Base-by-base conservation (phyloP, 2,113 vertebrate species). In the Siphamia tubifer region DNA sequence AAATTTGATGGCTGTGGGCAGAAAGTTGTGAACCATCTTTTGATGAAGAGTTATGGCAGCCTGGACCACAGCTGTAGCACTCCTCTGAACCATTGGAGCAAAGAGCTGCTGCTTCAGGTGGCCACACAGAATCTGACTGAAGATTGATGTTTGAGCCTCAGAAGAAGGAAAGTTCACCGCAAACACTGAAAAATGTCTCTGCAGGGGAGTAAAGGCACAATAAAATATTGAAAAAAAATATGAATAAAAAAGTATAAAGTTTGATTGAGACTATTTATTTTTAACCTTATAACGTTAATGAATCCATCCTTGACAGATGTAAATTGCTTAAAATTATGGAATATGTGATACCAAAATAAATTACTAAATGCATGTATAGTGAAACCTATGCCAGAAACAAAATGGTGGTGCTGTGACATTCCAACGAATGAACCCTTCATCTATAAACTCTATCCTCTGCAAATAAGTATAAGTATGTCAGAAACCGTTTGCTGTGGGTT, bases 101-200 rank as follows among this genome's bases (percentile, higher is more conserved):
- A 96, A 94, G 0, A 12, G 35, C 40, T 86, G 58, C 13, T 79
- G 87, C 69, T 91, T 93, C 24, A 95, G 84, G 39, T 93, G 91
- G 53, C 84, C 82, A 55, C 24, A 83, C 67, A 94, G 78, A 58
- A 93, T 92, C 38, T 92, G 92, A 77, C 92, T 81, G 27, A 90
- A 96, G 85, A 94, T 93, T 12, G 88, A 91, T 43, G 8, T 73
- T 24, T 92, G 83, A 1, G 92, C 86, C 31, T 91, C 87, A 48
- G 45, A 21, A 10, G 90, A 95, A 1, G 93, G 92, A 11, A 93
- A 93, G 72, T 92, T 93, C 68, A 95, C 91, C 0, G 92, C 89
- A 77, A 96, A 93, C 69, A 94, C 91, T 21, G 91, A 88, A 76
- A 96, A 96, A 90, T 91, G 85, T 70, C 93, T 92, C 94, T 96